phyloP scores from a whole-genome alignment of 2,797 vertebrate genomes.

The Salmo trutta region DNA sequence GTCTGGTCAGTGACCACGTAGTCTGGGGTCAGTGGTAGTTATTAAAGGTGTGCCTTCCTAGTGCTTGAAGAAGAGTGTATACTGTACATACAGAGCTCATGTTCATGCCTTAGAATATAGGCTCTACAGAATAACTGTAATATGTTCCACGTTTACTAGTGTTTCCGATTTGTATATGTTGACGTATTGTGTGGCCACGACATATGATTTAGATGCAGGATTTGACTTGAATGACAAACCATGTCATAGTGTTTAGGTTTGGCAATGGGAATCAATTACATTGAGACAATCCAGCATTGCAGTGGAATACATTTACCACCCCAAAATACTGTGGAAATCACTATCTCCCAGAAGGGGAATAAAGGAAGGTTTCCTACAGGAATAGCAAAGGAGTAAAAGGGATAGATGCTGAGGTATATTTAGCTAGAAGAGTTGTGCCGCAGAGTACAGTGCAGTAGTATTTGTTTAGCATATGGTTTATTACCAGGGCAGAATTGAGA shows the following conservation, averaged over 20 bases:
- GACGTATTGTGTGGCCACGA: background rate
- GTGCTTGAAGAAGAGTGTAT: background rate
- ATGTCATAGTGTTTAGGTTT: background rate
- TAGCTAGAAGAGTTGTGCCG: background rate
- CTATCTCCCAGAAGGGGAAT: background rate
- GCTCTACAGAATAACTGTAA: background rate
- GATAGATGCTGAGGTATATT: background rate
- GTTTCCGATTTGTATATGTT: background rate
- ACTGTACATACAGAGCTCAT: background rate
- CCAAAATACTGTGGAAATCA: background rate
- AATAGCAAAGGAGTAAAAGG: background rate
- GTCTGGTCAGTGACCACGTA: too few relatives aligned
- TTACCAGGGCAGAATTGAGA: background rate
- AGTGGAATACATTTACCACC: background rate
- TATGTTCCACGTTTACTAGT: background rate
- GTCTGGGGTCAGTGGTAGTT: background rate
- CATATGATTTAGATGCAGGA: background rate
- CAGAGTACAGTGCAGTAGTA: background rate
- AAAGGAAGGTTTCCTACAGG: background rate
- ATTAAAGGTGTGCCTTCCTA: background rate
- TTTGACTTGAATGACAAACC: background rate
- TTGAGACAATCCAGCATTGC: background rate
- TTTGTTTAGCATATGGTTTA: constrained; percentile 1
- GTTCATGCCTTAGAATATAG: background rate
- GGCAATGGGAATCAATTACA: background rate